Evolutionary conservation across 2,888 invertebrate genomes (phyloP).

Genomic region (Epiblema foenella): DNA sequence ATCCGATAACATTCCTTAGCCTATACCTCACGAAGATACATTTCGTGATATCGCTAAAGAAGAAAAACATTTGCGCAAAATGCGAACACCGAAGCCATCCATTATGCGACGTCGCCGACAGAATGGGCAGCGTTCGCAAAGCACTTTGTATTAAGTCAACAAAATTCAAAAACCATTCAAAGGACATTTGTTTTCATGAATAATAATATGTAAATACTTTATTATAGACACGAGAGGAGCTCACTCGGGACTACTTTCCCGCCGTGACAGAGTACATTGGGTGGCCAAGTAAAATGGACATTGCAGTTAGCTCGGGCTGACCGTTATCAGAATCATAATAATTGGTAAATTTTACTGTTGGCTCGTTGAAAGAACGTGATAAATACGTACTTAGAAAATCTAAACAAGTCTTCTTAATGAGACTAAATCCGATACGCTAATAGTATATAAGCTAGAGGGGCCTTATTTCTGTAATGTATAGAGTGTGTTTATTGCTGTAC

Average conservation of each 20-base stretch:
- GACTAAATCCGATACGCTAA: neutral
- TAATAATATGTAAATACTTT: conserved; percentile 79
- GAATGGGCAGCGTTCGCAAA: conserved; percentile 74
- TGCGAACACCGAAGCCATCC: conserved; percentile 66
- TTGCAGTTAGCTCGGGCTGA: conserved; percentile 1
- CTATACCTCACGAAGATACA: conserved; percentile 55
- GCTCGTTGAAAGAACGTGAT: neutral
- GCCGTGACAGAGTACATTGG: conserved; percentile 43
- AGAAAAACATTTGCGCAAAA: conserved; percentile 74
- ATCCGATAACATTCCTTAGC: conserved; percentile 55
- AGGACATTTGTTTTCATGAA: conserved; percentile 81
- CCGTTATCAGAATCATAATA: neutral
- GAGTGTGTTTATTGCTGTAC: neutral
- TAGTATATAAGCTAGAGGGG: too few species aligned
- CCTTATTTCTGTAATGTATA: neutral
- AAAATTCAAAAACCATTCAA: conserved; percentile 79
- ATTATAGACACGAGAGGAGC: conserved; percentile 59
- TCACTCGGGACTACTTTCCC: conserved; percentile 49
- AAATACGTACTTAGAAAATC: neutral
- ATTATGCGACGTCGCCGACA: conserved; percentile 71
- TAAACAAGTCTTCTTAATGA: neutral
- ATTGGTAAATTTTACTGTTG: neutral
- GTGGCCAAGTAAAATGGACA: conserved; percentile 41
- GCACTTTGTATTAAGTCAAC: conserved; percentile 82
- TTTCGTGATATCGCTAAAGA: conserved; percentile 62